Evolutionary conservation across 92 coral and sea anemone genomes (phyloP).

Genomic region (Umimayanthus chanpuru): DNA sequence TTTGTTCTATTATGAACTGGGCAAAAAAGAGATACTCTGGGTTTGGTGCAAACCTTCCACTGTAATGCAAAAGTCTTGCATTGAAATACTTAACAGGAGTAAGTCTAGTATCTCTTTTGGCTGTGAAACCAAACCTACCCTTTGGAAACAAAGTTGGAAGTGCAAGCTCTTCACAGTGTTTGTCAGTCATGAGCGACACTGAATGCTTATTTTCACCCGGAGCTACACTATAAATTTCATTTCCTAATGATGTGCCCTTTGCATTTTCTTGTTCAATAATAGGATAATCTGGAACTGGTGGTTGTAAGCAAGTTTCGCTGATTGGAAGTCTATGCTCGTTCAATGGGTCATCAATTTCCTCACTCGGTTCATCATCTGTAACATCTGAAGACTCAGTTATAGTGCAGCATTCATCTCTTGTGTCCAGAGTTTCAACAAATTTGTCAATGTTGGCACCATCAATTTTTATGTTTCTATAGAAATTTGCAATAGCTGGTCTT

Average conservation of each 20-base stretch:
- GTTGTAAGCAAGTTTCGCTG: constrained; percentile 70
- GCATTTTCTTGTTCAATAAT: constrained; percentile 32
- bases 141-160: constrained; percentile 28
- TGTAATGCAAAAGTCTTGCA: constrained; percentile 41
- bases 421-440: constrained; percentile 6
- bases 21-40: constrained; percentile 33
- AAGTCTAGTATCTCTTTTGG: neutral
- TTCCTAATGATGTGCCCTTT: constrained; percentile 49
- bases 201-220: constrained; percentile 58
- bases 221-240: constrained; percentile 62
- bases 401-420: neutral
- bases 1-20: constrained; percentile 46
- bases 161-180: constrained; percentile 52
- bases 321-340: constrained; percentile 59
- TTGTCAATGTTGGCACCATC: neutral
- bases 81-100: constrained; percentile 6
- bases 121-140: constrained; percentile 8
- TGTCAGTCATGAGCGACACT: constrained; percentile 49
- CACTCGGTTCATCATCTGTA: constrained; percentile 27
- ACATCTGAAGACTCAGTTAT: constrained; percentile 37
- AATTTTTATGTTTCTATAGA: neutral
- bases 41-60: constrained; percentile 52
- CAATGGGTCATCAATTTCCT: constrained; percentile 63
- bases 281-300: constrained; percentile 63
- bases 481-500: constrained; percentile 8